A percentile compares a stretch with the other conserved stretches of the same genome.
phyloP scores from a whole-genome alignment of 2,888 invertebrate species.

The Kuschelorhynchus macadamiae region DNA sequence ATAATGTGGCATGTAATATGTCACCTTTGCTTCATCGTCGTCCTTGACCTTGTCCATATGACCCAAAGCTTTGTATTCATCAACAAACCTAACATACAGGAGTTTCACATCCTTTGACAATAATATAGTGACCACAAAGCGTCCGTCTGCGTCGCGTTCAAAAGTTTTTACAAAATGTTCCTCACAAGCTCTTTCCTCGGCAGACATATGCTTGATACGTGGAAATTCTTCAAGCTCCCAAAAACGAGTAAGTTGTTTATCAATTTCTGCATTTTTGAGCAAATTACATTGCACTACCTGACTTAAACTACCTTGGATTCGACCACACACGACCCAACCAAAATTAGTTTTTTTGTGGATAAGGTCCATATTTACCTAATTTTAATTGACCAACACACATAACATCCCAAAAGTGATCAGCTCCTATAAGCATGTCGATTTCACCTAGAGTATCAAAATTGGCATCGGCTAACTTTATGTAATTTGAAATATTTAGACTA shows the following conservation, averaged over 20 bases:
- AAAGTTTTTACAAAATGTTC: no score
- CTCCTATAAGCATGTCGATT: constrained; percentile 45
- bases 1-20: constrained; percentile 42
- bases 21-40: background rate
- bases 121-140: constrained; percentile 21
- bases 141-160: background rate
- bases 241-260: constrained; percentile 15
- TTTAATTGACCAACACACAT: constrained; percentile 37
- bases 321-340: constrained; percentile 12
- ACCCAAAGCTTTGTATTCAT: background rate
- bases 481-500: constrained; percentile 21
- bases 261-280: background rate
- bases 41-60: background rate
- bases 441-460: constrained; percentile 28
- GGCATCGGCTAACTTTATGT: constrained; percentile 37
- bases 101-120: constrained; percentile 15
- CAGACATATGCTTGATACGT: background rate
- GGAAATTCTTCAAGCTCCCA: constrained; percentile 21
- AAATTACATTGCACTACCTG: constrained; percentile 11
- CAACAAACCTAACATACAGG: constrained; percentile 1
- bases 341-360: constrained; percentile 21
- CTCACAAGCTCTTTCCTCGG: constrained; percentile 1
- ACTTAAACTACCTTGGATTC: background rate
- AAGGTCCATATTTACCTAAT: constrained; percentile 13
- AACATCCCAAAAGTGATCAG: constrained; percentile 36